Base-by-base conservation (phyloP, 2,797 vertebrate genomes). In the Linurgus olivaceus region DNA sequence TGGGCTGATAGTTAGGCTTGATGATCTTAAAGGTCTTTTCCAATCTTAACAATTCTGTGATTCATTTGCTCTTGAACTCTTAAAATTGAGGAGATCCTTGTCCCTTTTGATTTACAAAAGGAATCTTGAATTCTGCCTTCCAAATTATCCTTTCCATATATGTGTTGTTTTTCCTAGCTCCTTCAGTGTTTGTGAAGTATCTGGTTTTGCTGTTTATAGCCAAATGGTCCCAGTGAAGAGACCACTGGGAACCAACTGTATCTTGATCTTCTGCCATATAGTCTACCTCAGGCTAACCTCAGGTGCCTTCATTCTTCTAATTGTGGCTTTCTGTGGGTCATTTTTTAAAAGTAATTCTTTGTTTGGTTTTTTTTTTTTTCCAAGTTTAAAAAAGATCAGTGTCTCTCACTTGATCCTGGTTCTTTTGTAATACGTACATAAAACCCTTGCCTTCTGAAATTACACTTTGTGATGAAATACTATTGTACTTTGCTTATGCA, bases 311-410 rank as follows among this genome's bases (percentile, higher is more conserved):
- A 37, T 65, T 37, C 16, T 45, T 77, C n/a, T 54, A 45, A 37
- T 37, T 65, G 21, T 45, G 50, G 7, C 42, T 26, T 65, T 45
- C 13, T 45, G 8, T 21, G 10, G 26, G 10, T 37, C 2, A 45
- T 77, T 54, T 77, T 45, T 25, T 37, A 31, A 37, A 77, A 37
- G 17, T 10, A 31, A 7, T 20, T 63, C 2, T 19, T 35, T 35
- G 6, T 11, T 42, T 23, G 13, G 7, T 1, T 6, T 8, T 18
- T 9, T 5, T 33, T 54, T 65, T 45, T 7, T 1, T 1, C 10
- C 16, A 37, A 77, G 26, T 37, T n/a, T 31, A 45, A 25, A 25
- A 54, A 45, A 45, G 13, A 17, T 54, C 1, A 0, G 16, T 26
- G 17, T 65, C 28, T 65, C 40, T 65, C 33, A 17, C 17, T 37